phyloP scores from a whole-genome alignment of 2,888 invertebrate genomes.

The Mechanitis messenoides region DNA sequence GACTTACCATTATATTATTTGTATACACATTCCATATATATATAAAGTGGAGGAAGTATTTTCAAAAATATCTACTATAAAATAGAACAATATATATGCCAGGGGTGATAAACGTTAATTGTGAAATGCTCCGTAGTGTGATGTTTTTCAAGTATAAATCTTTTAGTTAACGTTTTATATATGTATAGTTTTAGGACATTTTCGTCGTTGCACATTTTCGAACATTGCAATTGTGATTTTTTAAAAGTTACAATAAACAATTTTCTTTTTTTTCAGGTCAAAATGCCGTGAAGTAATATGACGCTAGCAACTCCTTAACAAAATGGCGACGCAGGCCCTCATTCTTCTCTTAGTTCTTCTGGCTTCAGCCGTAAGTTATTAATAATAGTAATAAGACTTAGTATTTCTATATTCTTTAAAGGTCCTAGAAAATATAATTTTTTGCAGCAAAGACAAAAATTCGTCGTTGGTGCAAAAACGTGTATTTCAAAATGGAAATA shows the following conservation, averaged over 20 bases:
- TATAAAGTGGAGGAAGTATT: not conserved
- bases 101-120: constrained; percentile 19
- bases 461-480: too few species aligned
- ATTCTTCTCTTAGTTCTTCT: constrained; percentile 44
- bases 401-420: not conserved
- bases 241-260: too few species aligned
- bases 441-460: too few species aligned
- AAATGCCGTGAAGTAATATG: constrained; percentile 53
- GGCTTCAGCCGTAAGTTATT: constrained; percentile 48
- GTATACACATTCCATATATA: not conserved
- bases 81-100: constrained; percentile 7
- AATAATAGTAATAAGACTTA: not conserved
- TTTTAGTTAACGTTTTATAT: not conserved
- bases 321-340: constrained; percentile 46
- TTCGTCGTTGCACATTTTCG: too few species aligned
- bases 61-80: not conserved
- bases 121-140: constrained; percentile 8
- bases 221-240: not conserved
- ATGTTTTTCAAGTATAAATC: constrained; percentile 1
- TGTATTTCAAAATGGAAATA: too few species aligned
- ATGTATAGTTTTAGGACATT: too few species aligned
- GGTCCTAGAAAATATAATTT: too few species aligned
- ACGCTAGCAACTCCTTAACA: constrained; percentile 42
- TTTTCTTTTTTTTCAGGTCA: constrained; percentile 29
- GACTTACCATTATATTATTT: not conserved